Evolutionary conservation across 2,888 invertebrate species (phyloP).

Genomic region (Trilocha varians): DNA sequence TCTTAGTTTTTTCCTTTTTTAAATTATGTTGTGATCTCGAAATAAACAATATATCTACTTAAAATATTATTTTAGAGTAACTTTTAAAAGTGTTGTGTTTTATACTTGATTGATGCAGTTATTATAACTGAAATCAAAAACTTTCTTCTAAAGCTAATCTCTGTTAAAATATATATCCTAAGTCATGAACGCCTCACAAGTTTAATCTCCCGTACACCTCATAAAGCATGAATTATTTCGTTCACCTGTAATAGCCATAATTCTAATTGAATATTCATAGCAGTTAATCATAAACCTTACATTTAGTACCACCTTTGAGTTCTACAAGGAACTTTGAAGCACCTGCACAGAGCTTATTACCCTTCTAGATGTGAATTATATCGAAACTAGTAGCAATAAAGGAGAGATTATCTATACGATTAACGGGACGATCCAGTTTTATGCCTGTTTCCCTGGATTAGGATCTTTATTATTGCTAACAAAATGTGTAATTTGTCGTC

Average conservation of each 20-base stretch:
- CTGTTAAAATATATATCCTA: neutral
- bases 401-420: constrained; percentile 24
- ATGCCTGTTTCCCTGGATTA: constrained; percentile 14
- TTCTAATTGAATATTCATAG: neutral
- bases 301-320: constrained; percentile 2
- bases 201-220: neutral
- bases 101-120: too few relatives aligned
- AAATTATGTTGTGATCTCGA: too few relatives aligned
- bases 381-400: constrained; percentile 26
- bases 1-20: too few relatives aligned
- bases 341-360: constrained; percentile 15
- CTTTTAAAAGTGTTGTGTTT: too few relatives aligned
- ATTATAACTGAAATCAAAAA: too few relatives aligned
- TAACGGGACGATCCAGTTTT: constrained; percentile 21
- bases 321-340: neutral
- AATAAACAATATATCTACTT: too few relatives aligned
- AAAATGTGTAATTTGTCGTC: neutral
- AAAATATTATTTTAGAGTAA: too few relatives aligned
- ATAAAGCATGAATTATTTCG: neutral
- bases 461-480: neutral
- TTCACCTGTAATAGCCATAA: neutral
- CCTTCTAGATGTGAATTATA: constrained; percentile 20
- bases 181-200: neutral
- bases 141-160: neutral
- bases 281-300: neutral